These are phyloP conservation scores for Crotalus viridis DNA, from an alignment of 2,113 vertebrate species.

Conservation along the genomic window DNA sequence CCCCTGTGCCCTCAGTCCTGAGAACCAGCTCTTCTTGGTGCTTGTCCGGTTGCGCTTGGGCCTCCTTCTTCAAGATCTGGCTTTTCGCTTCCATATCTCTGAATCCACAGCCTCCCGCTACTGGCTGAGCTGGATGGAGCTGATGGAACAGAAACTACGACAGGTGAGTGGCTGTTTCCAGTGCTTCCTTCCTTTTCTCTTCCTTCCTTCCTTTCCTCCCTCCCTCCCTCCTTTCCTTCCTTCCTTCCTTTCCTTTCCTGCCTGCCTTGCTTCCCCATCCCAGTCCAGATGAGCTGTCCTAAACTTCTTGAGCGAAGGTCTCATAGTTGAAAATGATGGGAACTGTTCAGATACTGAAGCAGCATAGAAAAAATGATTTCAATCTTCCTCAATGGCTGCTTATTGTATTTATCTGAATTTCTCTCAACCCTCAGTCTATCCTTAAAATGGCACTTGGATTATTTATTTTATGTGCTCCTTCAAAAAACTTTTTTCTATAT, in stretches of 20 bases:
- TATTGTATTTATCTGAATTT: not conserved
- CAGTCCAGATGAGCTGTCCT: not conserved
- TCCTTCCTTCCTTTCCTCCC: too few species aligned
- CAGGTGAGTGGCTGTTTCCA: constrained; percentile 34
- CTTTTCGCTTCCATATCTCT: constrained; percentile 52
- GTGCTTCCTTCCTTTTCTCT: not conserved
- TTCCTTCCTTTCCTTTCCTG: too few species aligned
- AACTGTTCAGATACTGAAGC: not conserved
- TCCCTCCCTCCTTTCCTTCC: too few species aligned
- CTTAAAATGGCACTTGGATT: not conserved
- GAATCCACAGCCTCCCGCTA: constrained; percentile 56
- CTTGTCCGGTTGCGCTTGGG: constrained; percentile 54
- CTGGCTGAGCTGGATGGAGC: constrained; percentile 51
- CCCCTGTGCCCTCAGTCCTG: not conserved
- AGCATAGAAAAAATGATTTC: not conserved
- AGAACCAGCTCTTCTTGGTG: constrained; percentile 47
- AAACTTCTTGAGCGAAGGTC: not conserved
- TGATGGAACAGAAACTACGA: constrained; percentile 42
- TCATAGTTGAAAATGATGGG: not conserved
- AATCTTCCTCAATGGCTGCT: not conserved
- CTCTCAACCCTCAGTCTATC: not conserved
- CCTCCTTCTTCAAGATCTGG: constrained; percentile 54
- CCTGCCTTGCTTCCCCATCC: not conserved
- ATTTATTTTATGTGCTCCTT: not conserved
- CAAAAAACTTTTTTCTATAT: not conserved